Base-by-base conservation (phyloP, 2,888 invertebrate species). In the Hyposoter dolosus region DNA sequence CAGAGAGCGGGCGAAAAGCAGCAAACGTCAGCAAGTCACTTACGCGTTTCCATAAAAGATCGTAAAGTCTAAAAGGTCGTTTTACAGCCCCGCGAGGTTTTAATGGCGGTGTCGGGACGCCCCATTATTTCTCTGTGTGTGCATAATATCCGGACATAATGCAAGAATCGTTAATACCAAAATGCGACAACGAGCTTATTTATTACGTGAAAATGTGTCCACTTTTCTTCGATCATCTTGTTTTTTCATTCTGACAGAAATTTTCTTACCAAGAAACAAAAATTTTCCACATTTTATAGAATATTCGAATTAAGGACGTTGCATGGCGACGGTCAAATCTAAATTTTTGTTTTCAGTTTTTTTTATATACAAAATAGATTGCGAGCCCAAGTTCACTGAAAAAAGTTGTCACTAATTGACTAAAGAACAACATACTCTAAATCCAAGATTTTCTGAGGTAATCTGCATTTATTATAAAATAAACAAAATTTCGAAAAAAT, bases 31-130 rank as follows among this genome's bases (percentile, higher is more conserved):
- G 88, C 88, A 87, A 89, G 89, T 90, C 89, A 89, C 89, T 90
- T 90, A 90, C 88, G 89, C 89, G 88, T 89, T 90, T 90, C 87
- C 90, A 89, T 90, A 91, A 88, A 90, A 91, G 90, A 89, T 92
- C 92, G 91, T 93, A 93, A 92, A 92, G 90, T 90, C 91, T 93
- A 91, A 92, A 92, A 92, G 91, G 92, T 89, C 88, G 90, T 88
- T 92, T 92, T 91, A 92, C 91, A 92, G 89, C 91, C 35, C 35
- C 90, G 87, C 90, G 87, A 88, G 89, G 89, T 90, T 91, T 92
- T 92, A 92, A 92, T 91, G 91, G 91, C 90, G 89, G 80, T 66
- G 74, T 76, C 47, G 68, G 60, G 82, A 84, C 86, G 50, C 68
- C 82, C 56, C 60, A 63, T 69, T 45, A 12, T 17, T 28, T 23